Evolutionary conservation across 2,888 invertebrate genomes (phyloP).

Genomic region (Cantharis rufa): DNA sequence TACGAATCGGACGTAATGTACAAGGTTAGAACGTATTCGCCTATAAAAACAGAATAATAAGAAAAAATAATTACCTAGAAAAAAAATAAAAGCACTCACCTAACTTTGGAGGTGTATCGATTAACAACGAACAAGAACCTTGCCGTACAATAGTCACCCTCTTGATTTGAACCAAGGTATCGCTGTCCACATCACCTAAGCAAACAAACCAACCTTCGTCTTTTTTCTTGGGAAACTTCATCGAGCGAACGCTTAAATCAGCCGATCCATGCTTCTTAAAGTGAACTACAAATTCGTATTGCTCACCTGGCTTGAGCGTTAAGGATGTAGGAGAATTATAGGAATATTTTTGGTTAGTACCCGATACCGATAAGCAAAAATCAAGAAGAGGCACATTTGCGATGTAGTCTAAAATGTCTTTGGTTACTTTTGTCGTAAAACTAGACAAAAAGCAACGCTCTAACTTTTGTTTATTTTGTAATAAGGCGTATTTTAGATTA

Average conservation of each 20-base stretch:
- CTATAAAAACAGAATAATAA: constrained; percentile 55
- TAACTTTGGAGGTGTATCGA: constrained; percentile 55
- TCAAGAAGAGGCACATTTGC: constrained; percentile 47
- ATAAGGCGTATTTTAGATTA: constrained; percentile 66
- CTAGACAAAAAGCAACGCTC: constrained; percentile 36
- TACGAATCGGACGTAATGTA: constrained; percentile 92
- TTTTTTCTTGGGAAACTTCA: constrained; percentile 89
- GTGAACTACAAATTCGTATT: constrained; percentile 44
- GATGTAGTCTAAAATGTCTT: constrained; percentile 44
- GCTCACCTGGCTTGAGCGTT: constrained; percentile 57
- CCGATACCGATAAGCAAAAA: constrained; percentile 30
- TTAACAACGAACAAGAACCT: constrained; percentile 59
- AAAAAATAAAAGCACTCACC: constrained; percentile 26
- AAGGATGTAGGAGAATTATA: constrained; percentile 23
- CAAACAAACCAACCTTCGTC: constrained; percentile 95
- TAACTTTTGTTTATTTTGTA: constrained; percentile 59
- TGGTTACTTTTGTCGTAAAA: constrained; percentile 37
- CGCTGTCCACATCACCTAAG: constrained; percentile 71
- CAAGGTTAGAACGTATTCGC: constrained; percentile 76
- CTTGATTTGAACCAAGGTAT: constrained; percentile 82
- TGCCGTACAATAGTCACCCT: constrained; percentile 64
- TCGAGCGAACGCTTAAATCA: constrained; percentile 68
- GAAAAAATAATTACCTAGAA: neutral
- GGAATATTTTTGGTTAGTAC: constrained; percentile 14
- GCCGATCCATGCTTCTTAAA: constrained; percentile 45